A percentile compares a stretch with the other conserved stretches of the same genome.
Conservation (phyloP, 2,888 invertebrate genomes). For the Pyrochroa serraticornis region DNA sequence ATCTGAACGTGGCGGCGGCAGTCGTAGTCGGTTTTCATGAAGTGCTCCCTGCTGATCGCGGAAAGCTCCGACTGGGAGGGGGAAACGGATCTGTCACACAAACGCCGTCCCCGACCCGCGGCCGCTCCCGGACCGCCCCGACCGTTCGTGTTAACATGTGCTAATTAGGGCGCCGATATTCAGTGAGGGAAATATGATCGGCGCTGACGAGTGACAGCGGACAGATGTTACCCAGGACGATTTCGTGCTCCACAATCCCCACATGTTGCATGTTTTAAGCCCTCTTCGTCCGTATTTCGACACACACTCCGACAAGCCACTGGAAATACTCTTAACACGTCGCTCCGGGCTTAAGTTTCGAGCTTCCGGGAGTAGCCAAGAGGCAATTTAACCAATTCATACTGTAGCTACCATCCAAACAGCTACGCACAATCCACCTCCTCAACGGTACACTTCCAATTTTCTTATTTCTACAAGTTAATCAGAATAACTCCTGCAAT, state of each 20-base stretch:
- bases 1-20: constrained; percentile 18
- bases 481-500: no score
- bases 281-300: constrained; percentile 21
- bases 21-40: constrained; percentile 14
- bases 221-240: constrained; percentile 28
- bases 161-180: constrained; percentile 37
- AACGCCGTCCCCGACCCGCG: constrained; percentile 10
- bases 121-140: constrained; percentile 20
- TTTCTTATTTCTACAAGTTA: no score
- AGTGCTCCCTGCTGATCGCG: constrained; percentile 6
- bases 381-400: no score
- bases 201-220: constrained; percentile 31
- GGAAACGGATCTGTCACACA: constrained; percentile 16
- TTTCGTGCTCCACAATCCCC: constrained; percentile 15
- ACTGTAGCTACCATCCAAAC: no score
- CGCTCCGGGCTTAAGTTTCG: no score
- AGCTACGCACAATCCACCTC: no score
- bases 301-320: constrained; percentile 15
- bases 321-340: no score
- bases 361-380: no score
- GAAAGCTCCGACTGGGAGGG: constrained; percentile 3
- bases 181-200: constrained; percentile 30
- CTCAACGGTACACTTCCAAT: no score
- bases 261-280: constrained; percentile 27
- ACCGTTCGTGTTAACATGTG: constrained; percentile 39